Evolutionary conservation across 2,113 vertebrate species (phyloP), one percentile per base, ranked within the genome.

Genomic region (Leptocoma aspasia): DNA sequence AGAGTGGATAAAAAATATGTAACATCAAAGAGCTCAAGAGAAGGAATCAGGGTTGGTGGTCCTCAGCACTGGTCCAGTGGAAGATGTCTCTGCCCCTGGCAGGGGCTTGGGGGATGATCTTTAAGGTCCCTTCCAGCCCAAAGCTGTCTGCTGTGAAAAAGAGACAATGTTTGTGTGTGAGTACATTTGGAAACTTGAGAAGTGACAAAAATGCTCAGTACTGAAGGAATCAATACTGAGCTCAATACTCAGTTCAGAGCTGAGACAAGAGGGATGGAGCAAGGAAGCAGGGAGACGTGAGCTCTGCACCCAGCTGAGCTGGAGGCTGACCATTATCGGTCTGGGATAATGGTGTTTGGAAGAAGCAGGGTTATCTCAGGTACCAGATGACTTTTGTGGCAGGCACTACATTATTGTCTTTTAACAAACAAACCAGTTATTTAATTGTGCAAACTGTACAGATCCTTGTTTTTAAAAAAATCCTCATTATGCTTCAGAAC

Each of bases 261-360:
- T 53, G 56, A 91, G 72, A 33, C 8, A 49, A 60, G 64, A 83
- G 42, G 41, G 21, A 24, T 75, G 42, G 86, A 31, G 42, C 52
- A 35, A 22, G 53, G 39, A 50, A 56, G 50, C 19, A 65, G 50
- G 5, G 69, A 64, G 50, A n/a, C 2, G 2, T 73, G 69, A 64
- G 41, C 39, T 53, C 17, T 72, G 81, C 39, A 17, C 28, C 27
- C 73, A 66, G 59, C 82, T 60, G 30, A 7, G 44, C 54, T 39
- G 41, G 52, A 66, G 19, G 2, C 15, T 28, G n/a, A 1, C 47
- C 59, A 33, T 0, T 2, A 6, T 21, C 3, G 0, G 2, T 17
- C 61, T 75, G 65, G 4, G 3, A 3, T 70, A 41, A 64, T 11
- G 20, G 24, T 41, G 28, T 76, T 76, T 68, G 57, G 37, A 47